phyloP scores from a whole-genome alignment of 2,113 vertebrate species.

The Triplophysa siluroides region DNA sequence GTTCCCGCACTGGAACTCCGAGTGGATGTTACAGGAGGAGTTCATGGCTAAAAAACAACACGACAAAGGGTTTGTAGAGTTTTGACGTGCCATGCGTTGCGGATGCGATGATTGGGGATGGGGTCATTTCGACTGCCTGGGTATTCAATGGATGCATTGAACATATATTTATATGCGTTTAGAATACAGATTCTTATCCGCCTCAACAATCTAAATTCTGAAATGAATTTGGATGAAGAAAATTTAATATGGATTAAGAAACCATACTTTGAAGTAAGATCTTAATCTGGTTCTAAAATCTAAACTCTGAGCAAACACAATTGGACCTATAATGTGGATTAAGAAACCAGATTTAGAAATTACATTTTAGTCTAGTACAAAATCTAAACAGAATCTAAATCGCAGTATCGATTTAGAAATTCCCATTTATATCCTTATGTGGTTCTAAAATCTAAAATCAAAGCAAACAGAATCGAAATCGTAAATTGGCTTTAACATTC shows the following conservation, averaged over 20 bases:
- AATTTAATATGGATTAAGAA: background rate
- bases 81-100: background rate
- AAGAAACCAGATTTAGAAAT: background rate
- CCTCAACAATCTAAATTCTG: too few relatives aligned
- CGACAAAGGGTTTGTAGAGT: background rate
- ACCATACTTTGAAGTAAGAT: background rate
- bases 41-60: slow-evolving; percentile 75
- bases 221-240: background rate
- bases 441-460: background rate
- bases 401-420: background rate
- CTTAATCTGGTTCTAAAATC: background rate
- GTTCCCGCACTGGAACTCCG: slow-evolving; percentile 85
- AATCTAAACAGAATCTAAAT: background rate
- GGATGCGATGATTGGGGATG: background rate
- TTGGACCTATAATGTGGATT: background rate
- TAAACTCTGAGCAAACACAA: background rate
- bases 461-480: background rate
- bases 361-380: background rate
- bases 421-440: background rate
- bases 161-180: too few relatives aligned
- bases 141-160: too few relatives aligned
- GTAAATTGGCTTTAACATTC: background rate
- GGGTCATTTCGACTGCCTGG: background rate
- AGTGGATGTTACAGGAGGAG: slow-evolving; percentile 82
- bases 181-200: too few relatives aligned